These are phyloP conservation scores for Limanda limanda DNA, from an alignment of 2,113 vertebrate genomes.

Conservation along the genomic window DNA sequence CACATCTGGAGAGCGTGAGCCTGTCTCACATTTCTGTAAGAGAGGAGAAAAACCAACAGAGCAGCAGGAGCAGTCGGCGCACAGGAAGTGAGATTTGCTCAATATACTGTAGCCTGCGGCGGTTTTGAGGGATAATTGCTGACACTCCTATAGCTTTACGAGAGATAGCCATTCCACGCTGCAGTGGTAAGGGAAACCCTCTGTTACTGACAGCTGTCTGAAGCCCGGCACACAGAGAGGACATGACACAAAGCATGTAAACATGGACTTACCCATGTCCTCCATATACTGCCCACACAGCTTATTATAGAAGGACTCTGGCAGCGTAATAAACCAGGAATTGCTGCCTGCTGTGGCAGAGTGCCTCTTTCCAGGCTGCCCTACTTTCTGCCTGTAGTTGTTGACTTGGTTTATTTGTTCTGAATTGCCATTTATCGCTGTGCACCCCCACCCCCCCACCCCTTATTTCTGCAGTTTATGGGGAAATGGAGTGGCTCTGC, in stretches of 20 bases:
- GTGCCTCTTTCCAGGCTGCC: conserved; percentile 61
- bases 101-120: conserved; percentile 69
- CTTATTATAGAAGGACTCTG: conserved; percentile 56
- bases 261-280: conserved; percentile 53
- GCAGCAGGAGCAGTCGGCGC: conserved; percentile 44
- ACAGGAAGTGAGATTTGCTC: conserved; percentile 70
- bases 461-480: conserved; percentile 40
- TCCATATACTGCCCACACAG: conserved; percentile 45
- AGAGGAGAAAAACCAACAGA: conserved; percentile 53
- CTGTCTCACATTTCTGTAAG: conserved; percentile 41
- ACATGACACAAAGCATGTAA: conserved; percentile 53
- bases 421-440: conserved; percentile 56
- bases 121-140: conserved; percentile 69
- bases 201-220: conserved; percentile 63
- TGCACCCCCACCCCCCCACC: conserved; percentile 5
- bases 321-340: conserved; percentile 60
- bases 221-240: conserved; percentile 43
- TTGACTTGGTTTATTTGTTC: conserved; percentile 69
- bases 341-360: conserved; percentile 56
- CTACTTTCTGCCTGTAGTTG: conserved; percentile 71
- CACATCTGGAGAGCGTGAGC: conserved; percentile 57
- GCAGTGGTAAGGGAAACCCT: conserved; percentile 59
- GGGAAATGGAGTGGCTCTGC: conserved; percentile 39
- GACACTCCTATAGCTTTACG: conserved; percentile 55
- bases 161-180: conserved; percentile 41